Conservation (phyloP, 1,140 invertebrate genomes). For the Caenorhabditis inopinata region DNA sequence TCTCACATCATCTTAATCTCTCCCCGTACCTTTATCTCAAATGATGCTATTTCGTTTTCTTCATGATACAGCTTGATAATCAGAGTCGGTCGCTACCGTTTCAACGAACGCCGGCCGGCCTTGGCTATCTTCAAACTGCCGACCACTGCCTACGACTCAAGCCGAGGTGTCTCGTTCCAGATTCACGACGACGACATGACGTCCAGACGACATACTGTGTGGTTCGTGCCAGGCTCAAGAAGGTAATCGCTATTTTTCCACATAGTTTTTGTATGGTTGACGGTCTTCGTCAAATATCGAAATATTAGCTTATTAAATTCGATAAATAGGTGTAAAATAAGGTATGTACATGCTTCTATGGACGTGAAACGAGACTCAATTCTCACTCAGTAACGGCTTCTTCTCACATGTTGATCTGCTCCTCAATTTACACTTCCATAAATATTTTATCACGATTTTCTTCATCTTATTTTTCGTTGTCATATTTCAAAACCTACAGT, state of each 20-base stretch:
- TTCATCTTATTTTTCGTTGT: background rate
- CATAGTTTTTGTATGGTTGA: background rate
- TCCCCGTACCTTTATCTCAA: background rate
- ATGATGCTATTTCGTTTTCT: background rate
- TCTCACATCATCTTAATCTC: background rate
- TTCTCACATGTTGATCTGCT: background rate
- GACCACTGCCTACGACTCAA: slow-evolving; percentile 19
- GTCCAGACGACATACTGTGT: slow-evolving; percentile 24
- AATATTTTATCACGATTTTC: background rate
- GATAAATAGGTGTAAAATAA: too few species aligned
- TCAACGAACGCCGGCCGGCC: background rate
- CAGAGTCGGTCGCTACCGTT: background rate
- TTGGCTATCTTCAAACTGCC: slow-evolving; percentile 1
- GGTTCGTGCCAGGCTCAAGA: slow-evolving; percentile 23
- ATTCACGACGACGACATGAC: slow-evolving; percentile 27
- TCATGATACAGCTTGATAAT: background rate
- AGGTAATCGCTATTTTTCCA: background rate
- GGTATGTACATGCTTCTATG: slow-evolving; percentile 11
- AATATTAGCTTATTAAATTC: too few species aligned
- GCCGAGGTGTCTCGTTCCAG: slow-evolving; percentile 15
- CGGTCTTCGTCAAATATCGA: background rate
- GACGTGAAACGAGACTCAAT: background rate
- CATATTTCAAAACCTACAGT: background rate
- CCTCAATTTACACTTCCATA: background rate
- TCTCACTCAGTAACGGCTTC: background rate